A percentile compares a stretch with the other conserved stretches of the same genome.
phyloP scores from a whole-genome alignment of 2,888 invertebrate genomes.

The Isoperla grammatica region DNA sequence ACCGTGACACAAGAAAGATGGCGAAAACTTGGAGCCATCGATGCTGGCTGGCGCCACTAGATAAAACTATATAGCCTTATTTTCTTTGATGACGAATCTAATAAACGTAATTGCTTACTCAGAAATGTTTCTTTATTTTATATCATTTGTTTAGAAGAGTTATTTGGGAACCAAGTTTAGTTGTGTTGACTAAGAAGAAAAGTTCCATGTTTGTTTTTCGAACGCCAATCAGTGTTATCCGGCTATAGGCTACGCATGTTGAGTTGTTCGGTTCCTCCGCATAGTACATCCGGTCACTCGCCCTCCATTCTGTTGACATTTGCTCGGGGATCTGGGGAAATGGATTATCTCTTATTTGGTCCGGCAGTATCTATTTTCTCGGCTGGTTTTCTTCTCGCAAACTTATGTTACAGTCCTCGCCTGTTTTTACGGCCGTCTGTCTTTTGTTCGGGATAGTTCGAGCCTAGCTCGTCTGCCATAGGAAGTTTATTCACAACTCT shows the following conservation, averaged over 20 bases:
- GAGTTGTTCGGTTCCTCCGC: not conserved
- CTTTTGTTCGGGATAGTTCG: conserved; percentile 13
- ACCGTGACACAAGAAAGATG: too few relatives aligned
- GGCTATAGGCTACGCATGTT: not conserved
- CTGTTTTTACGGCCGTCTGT: conserved; percentile 13
- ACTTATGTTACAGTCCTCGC: conserved; percentile 17
- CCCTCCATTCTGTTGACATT: conserved; percentile 17
- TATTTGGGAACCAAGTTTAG: conserved; percentile 1
- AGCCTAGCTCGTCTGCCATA: not conserved
- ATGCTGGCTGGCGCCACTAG: too few relatives aligned
- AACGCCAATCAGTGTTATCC: conserved; percentile 11
- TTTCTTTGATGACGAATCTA: too few relatives aligned
- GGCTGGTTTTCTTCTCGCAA: not conserved
- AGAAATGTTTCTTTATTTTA: not conserved
- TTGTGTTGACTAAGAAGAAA: not conserved
- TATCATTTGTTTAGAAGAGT: not conserved
- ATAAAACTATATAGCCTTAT: too few relatives aligned
- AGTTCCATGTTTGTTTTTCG: conserved; percentile 3
- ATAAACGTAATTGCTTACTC: too few relatives aligned
- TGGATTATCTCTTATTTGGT: conserved; percentile 18
- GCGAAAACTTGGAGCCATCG: too few relatives aligned
- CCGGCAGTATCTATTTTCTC: conserved; percentile 11
- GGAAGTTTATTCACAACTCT: conserved; percentile 13
- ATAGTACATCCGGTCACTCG: conserved; percentile 12
- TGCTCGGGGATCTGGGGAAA: conserved; percentile 19